Conservation (phyloP, 1,140 invertebrate genomes). For the Atta cephalotes region DNA sequence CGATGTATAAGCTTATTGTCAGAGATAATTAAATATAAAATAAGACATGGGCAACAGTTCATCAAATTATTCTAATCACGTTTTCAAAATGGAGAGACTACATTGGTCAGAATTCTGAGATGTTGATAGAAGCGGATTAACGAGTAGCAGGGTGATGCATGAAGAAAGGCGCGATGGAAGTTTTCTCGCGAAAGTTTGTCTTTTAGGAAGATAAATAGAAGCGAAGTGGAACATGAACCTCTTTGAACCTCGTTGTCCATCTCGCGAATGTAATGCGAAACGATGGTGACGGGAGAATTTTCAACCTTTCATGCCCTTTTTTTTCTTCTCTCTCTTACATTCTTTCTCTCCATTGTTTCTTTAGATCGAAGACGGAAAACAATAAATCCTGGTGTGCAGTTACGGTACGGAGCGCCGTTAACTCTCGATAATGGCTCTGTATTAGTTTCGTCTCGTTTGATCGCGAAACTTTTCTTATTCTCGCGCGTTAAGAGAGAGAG, state of each 20-base stretch:
- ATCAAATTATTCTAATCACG: not conserved
- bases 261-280: constrained; percentile 31
- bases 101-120: not conserved
- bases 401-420: constrained; percentile 62
- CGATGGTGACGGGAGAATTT: constrained; percentile 39
- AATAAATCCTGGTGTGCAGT: constrained; percentile 65
- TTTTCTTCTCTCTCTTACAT: not conserved
- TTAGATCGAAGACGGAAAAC: constrained; percentile 19
- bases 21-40: constrained; percentile 20
- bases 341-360: not conserved
- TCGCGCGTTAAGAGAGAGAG: constrained; percentile 28
- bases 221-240: constrained; percentile 53
- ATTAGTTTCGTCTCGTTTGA: constrained; percentile 68
- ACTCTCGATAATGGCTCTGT: constrained; percentile 67
- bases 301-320: constrained; percentile 16
- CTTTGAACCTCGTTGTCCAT: constrained; percentile 55
- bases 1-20: not conserved
- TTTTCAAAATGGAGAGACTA: not conserved
- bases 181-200: constrained; percentile 44
- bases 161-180: not conserved
- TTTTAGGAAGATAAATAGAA: constrained; percentile 63
- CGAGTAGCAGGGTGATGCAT: constrained; percentile 8
- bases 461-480: constrained; percentile 62
- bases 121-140: constrained; percentile 17
- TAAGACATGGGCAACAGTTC: not conserved